phyloP scores from a whole-genome alignment of 2,113 vertebrate species.

The Nycticebus coucang region DNA sequence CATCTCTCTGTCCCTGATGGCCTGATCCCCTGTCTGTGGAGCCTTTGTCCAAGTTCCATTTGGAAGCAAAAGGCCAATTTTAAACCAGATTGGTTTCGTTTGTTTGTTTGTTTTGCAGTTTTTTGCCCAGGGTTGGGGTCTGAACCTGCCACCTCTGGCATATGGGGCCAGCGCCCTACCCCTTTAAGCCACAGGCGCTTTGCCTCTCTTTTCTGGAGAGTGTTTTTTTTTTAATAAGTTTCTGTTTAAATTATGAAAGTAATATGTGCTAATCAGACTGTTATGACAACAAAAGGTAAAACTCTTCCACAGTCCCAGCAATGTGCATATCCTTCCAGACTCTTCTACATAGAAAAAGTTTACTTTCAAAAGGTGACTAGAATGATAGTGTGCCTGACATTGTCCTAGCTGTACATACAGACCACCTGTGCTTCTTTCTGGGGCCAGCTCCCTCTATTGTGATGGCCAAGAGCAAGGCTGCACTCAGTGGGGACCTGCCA shows the following conservation, averaged over 20 bases:
- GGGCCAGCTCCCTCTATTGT: not conserved
- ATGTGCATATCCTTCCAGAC: not conserved
- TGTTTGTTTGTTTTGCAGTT: too few relatives aligned
- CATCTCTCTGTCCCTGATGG: not conserved
- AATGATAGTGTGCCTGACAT: accelerated
- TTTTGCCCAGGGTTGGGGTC: too few relatives aligned
- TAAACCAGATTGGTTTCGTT: too few relatives aligned
- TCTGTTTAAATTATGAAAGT: not conserved
- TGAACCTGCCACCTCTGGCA: too few relatives aligned
- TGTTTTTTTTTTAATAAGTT: not conserved
- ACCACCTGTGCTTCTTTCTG: not conserved
- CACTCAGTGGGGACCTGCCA: not conserved
- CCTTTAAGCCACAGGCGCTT: too few relatives aligned
- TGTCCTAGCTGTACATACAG: accelerated
- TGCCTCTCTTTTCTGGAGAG: not conserved
- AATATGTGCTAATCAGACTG: not conserved
- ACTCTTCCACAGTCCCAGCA: not conserved
- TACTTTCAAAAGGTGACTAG: not conserved
- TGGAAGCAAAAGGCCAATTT: too few relatives aligned
- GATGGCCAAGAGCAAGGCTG: not conserved
- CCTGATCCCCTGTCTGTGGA: accelerated
- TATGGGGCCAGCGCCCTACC: too few relatives aligned
- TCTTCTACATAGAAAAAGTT: not conserved
- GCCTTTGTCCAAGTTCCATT: not conserved
- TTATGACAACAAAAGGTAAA: not conserved